phyloP scores from a whole-genome alignment of 2,888 invertebrate species.

The Molorchus minor region DNA sequence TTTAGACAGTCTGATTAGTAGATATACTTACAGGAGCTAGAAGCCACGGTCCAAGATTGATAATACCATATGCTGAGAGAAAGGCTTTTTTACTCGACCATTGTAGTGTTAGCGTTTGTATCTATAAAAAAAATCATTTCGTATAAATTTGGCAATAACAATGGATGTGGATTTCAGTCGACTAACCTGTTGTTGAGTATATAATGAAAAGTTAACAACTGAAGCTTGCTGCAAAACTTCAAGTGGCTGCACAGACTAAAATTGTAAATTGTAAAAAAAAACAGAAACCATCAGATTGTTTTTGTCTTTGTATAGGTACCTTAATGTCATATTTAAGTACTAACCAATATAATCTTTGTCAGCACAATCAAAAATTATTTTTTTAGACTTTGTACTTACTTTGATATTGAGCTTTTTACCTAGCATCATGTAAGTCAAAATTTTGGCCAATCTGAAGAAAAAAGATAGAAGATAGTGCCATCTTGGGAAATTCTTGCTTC shows the following conservation, averaged over 20 bases:
- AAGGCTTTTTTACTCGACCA: constrained; percentile 35
- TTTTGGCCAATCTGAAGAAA: background rate
- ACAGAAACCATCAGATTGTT: too few species aligned
- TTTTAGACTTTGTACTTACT: background rate
- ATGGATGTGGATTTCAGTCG: background rate
- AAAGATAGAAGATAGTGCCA: background rate
- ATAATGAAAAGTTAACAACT: background rate
- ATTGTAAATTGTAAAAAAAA: too few species aligned
- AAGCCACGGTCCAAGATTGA: constrained; percentile 45
- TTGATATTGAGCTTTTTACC: background rate
- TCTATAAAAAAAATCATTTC: constrained; percentile 13
- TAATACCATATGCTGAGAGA: constrained; percentile 40
- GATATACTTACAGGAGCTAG: constrained; percentile 41
- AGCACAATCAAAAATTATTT: too few species aligned
- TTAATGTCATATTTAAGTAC: too few species aligned
- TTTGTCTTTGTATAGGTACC: too few species aligned
- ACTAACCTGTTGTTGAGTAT: background rate
- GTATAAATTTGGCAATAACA: background rate
- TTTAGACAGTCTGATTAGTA: too few species aligned
- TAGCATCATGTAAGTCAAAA: background rate
- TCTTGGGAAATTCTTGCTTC: background rate
- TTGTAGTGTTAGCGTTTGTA: constrained; percentile 38
- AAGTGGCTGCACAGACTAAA: background rate
- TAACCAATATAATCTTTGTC: too few species aligned
- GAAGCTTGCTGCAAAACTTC: background rate